These are phyloP conservation scores for Pseudomugil tenellus DNA, from an alignment of 2,797 vertebrate genomes.

Conservation along the genomic window DNA sequence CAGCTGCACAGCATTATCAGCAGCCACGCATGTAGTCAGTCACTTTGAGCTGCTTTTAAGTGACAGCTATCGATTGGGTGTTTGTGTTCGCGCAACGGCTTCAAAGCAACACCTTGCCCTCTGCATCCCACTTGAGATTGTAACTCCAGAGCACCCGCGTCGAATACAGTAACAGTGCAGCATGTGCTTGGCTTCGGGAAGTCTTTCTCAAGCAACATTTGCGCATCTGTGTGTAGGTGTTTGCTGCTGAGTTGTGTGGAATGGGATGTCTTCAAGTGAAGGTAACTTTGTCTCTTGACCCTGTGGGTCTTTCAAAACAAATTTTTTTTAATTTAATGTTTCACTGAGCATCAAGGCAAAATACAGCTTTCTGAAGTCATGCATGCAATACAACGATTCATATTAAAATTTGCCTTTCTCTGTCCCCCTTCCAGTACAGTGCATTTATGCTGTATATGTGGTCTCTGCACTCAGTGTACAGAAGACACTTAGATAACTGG, in stretches of 20 bases:
- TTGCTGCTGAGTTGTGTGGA: slow-evolving; percentile 23
- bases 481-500: background rate
- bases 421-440: no score
- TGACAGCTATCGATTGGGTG: slow-evolving; percentile 74
- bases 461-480: background rate
- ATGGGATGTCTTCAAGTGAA: slow-evolving; percentile 27
- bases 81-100: slow-evolving; percentile 66
- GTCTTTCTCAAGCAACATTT: slow-evolving; percentile 23
- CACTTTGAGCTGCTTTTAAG: slow-evolving; percentile 71
- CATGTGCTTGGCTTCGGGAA: slow-evolving; percentile 33
- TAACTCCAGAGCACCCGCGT: slow-evolving; percentile 39
- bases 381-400: background rate
- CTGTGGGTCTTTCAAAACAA: slow-evolving; percentile 15
- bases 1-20: slow-evolving; percentile 54
- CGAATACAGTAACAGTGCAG: slow-evolving; percentile 39
- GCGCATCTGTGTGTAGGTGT: slow-evolving; percentile 19
- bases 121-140: slow-evolving; percentile 55
- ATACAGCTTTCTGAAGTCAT: background rate
- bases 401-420: no score
- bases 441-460: background rate
- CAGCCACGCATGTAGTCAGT: slow-evolving; percentile 52
- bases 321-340: slow-evolving; percentile 23
- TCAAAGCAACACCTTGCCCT: slow-evolving; percentile 63
- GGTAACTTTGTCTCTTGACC: slow-evolving; percentile 29
- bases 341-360: slow-evolving; percentile 2